These are phyloP conservation scores for Hololepta plana DNA, from an alignment of 2,888 invertebrate species.

Conservation along the genomic window DNA sequence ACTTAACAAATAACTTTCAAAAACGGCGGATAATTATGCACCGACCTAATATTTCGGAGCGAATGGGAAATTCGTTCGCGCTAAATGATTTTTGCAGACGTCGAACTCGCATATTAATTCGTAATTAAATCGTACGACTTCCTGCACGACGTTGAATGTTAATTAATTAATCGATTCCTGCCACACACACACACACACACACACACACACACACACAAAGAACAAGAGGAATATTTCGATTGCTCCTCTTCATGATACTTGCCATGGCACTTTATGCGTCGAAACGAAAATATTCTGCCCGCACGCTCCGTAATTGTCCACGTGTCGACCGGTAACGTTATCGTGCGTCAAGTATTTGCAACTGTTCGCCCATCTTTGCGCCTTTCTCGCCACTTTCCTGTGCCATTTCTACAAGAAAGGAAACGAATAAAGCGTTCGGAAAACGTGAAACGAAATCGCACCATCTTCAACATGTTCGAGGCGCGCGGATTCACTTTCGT, in stretches of 20 bases:
- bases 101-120: background rate
- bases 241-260: conserved; percentile 21
- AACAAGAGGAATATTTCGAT: too few species aligned
- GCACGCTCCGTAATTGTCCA: conserved; percentile 49
- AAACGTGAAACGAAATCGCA: conserved; percentile 27
- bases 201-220: too few species aligned
- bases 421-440: conserved; percentile 6
- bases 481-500: conserved; percentile 54
- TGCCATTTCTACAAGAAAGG: conserved; percentile 48
- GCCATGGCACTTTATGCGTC: conserved; percentile 66
- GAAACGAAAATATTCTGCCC: conserved; percentile 72
- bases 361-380: conserved; percentile 55
- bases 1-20: too few species aligned
- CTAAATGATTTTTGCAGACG: background rate
- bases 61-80: too few species aligned
- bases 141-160: too few species aligned
- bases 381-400: conserved; percentile 45
- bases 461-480: conserved; percentile 69
- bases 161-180: too few species aligned
- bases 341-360: conserved; percentile 56
- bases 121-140: too few species aligned
- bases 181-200: too few species aligned
- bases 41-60: too few species aligned
- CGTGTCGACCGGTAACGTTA: conserved; percentile 41
- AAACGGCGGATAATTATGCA: too few species aligned